A percentile compares a stretch with the other conserved stretches of the same genome.
Conservation (phyloP, 2,797 vertebrate species). For the Dryobates pubescens region DNA sequence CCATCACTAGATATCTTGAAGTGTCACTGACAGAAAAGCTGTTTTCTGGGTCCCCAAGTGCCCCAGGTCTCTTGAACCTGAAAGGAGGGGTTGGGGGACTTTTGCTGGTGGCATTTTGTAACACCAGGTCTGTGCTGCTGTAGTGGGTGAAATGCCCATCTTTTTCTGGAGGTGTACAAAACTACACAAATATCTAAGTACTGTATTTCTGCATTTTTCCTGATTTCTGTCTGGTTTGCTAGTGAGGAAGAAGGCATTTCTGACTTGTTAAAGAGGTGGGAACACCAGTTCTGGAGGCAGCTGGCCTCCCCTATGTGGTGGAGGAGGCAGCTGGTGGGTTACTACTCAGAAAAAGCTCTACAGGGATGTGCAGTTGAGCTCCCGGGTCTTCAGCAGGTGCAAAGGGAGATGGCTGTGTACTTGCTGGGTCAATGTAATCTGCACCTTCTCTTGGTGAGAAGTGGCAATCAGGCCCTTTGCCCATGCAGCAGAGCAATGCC, state of each 20-base stretch:
- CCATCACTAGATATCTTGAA: background rate
- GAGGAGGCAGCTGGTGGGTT: background rate
- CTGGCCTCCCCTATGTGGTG: background rate
- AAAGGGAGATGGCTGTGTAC: background rate
- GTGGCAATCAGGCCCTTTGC: background rate
- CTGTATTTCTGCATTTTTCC: constrained; percentile 32
- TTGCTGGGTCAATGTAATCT: background rate
- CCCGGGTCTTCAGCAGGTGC: background rate
- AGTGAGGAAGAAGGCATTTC: background rate
- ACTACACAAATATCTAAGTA: constrained; percentile 14
- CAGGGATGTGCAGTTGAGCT: background rate
- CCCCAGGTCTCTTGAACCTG: background rate
- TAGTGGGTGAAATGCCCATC: background rate
- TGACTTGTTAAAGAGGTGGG: background rate
- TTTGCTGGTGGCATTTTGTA: background rate
- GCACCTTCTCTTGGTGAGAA: background rate
- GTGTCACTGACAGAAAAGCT: background rate
- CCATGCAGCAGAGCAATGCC: background rate
- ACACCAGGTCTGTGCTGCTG: background rate
- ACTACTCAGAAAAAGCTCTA: background rate
- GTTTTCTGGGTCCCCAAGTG: background rate
- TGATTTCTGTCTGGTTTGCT: background rate
- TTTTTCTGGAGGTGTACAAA: background rate
- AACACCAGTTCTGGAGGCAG: background rate
- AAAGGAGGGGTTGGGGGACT: background rate